These are phyloP conservation scores for Solenopsis fugax DNA, from an alignment of 1,140 invertebrate genomes.

Conservation along the genomic window DNA sequence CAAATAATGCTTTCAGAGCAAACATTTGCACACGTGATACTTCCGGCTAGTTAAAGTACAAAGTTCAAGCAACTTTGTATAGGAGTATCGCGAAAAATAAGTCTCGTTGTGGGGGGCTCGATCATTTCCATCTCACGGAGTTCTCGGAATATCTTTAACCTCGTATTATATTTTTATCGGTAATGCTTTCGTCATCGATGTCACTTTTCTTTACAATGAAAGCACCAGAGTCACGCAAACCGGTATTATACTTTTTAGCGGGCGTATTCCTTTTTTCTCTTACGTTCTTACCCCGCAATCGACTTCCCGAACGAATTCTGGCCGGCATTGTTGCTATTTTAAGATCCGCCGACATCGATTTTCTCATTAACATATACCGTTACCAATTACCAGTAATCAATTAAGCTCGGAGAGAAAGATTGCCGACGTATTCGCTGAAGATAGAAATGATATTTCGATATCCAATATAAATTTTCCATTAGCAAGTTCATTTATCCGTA, in stretches of 20 bases:
- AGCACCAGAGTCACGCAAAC: conserved; percentile 43
- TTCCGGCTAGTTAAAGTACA: conserved; percentile 49
- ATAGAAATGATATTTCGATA: conserved; percentile 21
- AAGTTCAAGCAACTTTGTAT: conserved; percentile 44
- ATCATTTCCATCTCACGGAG: background rate
- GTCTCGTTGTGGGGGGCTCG: background rate
- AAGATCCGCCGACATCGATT: conserved; percentile 26
- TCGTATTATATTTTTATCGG: conserved; percentile 14
- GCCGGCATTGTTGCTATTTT: conserved; percentile 3
- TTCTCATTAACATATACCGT: background rate
- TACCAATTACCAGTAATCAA: conserved; percentile 13
- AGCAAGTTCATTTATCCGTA: background rate
- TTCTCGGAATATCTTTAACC: conserved; percentile 18
- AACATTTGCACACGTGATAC: conserved; percentile 48
- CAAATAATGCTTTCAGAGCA: conserved; percentile 35
- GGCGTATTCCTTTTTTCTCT: background rate
- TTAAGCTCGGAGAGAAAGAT: background rate
- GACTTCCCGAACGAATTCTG: background rate
- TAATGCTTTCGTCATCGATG: conserved; percentile 40
- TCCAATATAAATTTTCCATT: background rate
- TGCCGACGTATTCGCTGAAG: background rate
- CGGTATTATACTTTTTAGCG: conserved; percentile 13
- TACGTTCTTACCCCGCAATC: background rate
- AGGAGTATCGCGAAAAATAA: conserved; percentile 16
- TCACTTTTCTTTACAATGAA: background rate